Conservation (phyloP, 2,797 vertebrate genomes). For the Amphiprion clarkii region DNA sequence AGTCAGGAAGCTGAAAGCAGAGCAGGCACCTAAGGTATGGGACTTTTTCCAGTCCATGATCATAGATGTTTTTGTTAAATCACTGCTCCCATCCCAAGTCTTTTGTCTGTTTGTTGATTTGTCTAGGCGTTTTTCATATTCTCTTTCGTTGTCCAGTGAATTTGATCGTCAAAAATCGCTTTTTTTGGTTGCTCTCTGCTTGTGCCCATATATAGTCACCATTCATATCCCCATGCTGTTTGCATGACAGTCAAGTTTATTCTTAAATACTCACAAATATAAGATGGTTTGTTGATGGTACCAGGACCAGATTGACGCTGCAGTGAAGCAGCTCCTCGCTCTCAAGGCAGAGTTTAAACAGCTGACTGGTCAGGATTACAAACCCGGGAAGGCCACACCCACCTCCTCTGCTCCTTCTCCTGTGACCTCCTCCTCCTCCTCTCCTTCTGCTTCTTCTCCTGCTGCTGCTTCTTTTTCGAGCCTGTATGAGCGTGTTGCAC, state of each 20-base stretch:
- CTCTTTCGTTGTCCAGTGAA: neutral
- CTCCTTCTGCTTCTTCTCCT: slow-evolving; percentile 27
- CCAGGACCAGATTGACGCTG: slow-evolving; percentile 88
- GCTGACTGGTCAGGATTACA: slow-evolving; percentile 90
- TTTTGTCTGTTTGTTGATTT: neutral
- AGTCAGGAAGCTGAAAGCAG: slow-evolving; percentile 86
- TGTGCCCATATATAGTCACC: neutral
- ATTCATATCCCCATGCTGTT: neutral
- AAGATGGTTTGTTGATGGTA: neutral
- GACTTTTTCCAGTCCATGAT: neutral
- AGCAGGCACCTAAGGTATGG: slow-evolving; percentile 88
- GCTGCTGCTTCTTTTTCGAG: slow-evolving; percentile 24
- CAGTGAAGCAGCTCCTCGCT: slow-evolving; percentile 88
- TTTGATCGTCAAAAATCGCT: neutral
- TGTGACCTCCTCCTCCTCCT: slow-evolving; percentile 22
- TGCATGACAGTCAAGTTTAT: neutral
- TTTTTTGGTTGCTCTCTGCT: neutral
- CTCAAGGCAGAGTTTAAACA: slow-evolving; percentile 91
- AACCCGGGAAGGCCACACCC: slow-evolving; percentile 81
- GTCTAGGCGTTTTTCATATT: neutral
- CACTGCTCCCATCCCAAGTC: neutral
- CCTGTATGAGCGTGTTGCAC: slow-evolving; percentile 81
- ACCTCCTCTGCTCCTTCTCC: slow-evolving; percentile 46
- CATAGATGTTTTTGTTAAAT: neutral
- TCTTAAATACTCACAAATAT: neutral